Base-by-base conservation (phyloP, 2,888 invertebrate genomes). In the Hylaea fasciaria region DNA sequence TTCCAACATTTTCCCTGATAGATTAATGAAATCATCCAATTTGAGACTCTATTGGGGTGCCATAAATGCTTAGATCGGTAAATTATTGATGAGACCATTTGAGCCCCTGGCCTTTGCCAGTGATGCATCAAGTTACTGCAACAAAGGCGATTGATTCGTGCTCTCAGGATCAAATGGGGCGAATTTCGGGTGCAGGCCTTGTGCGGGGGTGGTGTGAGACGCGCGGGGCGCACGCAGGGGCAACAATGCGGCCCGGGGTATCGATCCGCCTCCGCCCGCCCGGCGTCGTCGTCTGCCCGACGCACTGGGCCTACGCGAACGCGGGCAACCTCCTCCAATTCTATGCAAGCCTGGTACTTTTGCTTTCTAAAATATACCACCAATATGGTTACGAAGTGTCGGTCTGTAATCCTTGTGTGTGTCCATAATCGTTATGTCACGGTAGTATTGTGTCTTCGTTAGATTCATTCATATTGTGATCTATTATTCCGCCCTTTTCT, bases 221-320 rank as follows among this genome's bases (percentile, higher is more conserved):
- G 76, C 66, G 72, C 72, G 73, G 75, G 77, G 72, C 68, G 74
- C 71, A 75, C 70, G 74, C 76, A 72, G 82, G 80, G 87, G 86
- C 81, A 91, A 91, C 91, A 91, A 91, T 91, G 91, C 91, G 91
- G 87, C 89, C 89, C 78, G 81, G 80, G 22, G 79, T 90, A 91
- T 91, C 89, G 90, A 91, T 91, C 90, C 85, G 80, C 85, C 84
- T 83, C 77, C 82, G 74, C 75, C 73, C 73, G 76, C 76, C 64
- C 78, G n/a, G n/a, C n/a, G 22, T 22, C 22, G 74, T 76, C 82
- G 86, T 86, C 89, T 85, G 80, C 62, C 50, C 57, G 29, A 80
- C 85, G 83, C 84, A 81, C 78, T 78, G 84, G 83, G 87, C 83
- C 83, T 82, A 85, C 83, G 73, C 71, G 74, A 67, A 66, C 73